Base-by-base conservation (phyloP, 2,113 vertebrate species). In the Phrynocephalus versicolor region DNA sequence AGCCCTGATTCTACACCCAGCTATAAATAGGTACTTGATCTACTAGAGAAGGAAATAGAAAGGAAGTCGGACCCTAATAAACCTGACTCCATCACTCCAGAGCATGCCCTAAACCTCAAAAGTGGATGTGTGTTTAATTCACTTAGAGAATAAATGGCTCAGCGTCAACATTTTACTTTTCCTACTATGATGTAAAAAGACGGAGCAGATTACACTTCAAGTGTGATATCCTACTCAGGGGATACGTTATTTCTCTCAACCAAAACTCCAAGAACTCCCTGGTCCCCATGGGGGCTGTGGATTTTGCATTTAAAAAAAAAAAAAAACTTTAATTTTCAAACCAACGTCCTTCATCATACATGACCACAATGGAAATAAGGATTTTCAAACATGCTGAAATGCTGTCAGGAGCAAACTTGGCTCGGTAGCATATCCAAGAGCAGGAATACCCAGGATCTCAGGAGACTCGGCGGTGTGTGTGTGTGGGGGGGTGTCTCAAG, bases 51-150 rank as follows among this genome's bases (percentile, higher is more conserved):
- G 64, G 33, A 77, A 70, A 85, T 57, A 85, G 19, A 85, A 78
- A 58, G 62, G 25, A 67, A 62, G 51, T 74, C 74, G 77, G 45
- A 67, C n/a, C 30, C 41, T 62, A 75, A 76, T 76, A 64, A 76
- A 84, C 64, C 23, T 65, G 45, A 57, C 12, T 84, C 33, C n/a
- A 12, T 77, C 64, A 35, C 33, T 77, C 41, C 37, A 41, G 45
- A 57, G 35, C 55, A 55, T 33, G 55, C 62, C 18, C 45, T 41
- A 85, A 78, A 69, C 23, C 25, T 85, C 64, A 85, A 85, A 78
- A 84, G 69, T 58, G 62, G 73, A 6, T 69, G 74, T 69, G 64
- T 64, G 45, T 65, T 84, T 60, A 84, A 84, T 76, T 79, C 64
- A 71, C 70, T 60, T 37, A 18, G 41, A 57, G 23, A n/a, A 67